A percentile compares a stretch with the other conserved stretches of the same genome.
Conservation (phyloP, 1,140 invertebrate genomes). For the Patella vulgata region DNA sequence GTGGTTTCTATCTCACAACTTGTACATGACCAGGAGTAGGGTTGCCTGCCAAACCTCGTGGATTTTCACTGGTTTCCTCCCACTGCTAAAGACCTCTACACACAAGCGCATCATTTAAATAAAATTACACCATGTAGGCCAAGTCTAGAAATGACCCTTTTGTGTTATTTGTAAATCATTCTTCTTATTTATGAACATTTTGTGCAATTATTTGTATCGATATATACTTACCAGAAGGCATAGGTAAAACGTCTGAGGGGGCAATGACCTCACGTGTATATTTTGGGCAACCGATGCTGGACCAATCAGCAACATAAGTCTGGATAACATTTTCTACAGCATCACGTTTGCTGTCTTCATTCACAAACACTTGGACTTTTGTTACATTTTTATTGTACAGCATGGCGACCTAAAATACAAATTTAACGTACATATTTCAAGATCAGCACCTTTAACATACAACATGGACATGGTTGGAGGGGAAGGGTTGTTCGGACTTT, state of each 20-base stretch:
- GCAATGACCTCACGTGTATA: slow-evolving; percentile 38
- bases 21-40: too few relatives aligned
- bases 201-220: slow-evolving; percentile 2
- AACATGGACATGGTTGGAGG: too few relatives aligned
- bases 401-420: slow-evolving; percentile 32
- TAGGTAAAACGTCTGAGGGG: slow-evolving; percentile 22
- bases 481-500: background rate
- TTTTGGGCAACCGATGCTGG: slow-evolving; percentile 30
- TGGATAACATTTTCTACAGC: slow-evolving; percentile 29
- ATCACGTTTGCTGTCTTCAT: slow-evolving; percentile 18
- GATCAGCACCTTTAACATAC: background rate
- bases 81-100: too few relatives aligned
- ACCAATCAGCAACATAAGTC: slow-evolving; percentile 28
- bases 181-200: too few relatives aligned
- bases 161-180: too few relatives aligned
- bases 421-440: background rate
- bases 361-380: slow-evolving; percentile 37
- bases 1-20: too few relatives aligned
- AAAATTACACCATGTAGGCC: too few relatives aligned
- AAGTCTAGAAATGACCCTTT: too few relatives aligned
- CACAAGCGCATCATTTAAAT: too few relatives aligned
- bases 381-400: slow-evolving; percentile 46
- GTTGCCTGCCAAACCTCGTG: too few relatives aligned
- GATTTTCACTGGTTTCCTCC: too few relatives aligned
- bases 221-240: slow-evolving; percentile 25